phyloP scores from a whole-genome alignment of 1,140 invertebrate genomes.

The Physella acuta region DNA sequence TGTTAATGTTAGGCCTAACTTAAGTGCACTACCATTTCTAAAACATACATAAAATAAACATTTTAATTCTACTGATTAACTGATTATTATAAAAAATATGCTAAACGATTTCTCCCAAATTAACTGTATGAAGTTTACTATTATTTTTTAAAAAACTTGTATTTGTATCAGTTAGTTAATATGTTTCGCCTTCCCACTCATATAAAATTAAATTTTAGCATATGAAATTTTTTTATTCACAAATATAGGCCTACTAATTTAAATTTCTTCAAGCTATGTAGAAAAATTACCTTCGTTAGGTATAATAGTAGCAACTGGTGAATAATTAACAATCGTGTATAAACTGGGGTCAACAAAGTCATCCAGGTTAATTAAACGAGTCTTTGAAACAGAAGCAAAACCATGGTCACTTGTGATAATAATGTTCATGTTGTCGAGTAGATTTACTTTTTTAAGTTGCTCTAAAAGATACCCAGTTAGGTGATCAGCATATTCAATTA shows the following conservation, averaged over 20 bases:
- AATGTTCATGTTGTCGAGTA: constrained; percentile 68
- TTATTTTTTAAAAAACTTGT: neutral
- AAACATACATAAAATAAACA: neutral
- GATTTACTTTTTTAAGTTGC: constrained; percentile 40
- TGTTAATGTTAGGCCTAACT: neutral
- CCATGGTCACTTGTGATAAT: constrained; percentile 78
- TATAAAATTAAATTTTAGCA: no score
- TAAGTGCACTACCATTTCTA: neutral
- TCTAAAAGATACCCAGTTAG: constrained; percentile 49
- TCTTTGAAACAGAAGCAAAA: constrained; percentile 65
- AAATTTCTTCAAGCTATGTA: no score
- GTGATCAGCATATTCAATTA: constrained; percentile 38
- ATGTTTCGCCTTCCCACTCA: no score
- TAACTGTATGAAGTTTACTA: neutral
- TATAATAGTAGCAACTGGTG: constrained; percentile 10
- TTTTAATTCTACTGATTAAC: neutral
- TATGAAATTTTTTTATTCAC: neutral
- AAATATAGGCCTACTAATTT: neutral
- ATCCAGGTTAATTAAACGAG: constrained; percentile 66
- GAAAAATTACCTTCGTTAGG: neutral
- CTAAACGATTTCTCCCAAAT: neutral
- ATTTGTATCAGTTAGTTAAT: neutral
- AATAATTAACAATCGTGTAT: neutral
- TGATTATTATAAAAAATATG: neutral
- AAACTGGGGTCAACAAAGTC: constrained; percentile 60